These are phyloP conservation scores for Neofelis nebulosa DNA, from an alignment of 2,113 vertebrate genomes.

Conservation along the genomic window DNA sequence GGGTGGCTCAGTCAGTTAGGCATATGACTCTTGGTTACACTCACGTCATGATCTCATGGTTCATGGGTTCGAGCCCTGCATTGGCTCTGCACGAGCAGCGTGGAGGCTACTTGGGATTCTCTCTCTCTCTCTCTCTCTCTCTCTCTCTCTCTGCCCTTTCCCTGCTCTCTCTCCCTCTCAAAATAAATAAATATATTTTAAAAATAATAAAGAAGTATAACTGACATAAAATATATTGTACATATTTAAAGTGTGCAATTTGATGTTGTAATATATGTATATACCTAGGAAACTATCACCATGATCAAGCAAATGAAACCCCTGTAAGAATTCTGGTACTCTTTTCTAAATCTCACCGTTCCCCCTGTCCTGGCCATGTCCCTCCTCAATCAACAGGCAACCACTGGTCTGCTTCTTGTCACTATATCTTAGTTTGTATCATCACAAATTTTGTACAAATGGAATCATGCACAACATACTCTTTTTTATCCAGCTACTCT, in stretches of 20 bases:
- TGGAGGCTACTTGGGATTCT: too few relatives aligned
- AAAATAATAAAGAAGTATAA: neutral
- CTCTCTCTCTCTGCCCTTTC: too few relatives aligned
- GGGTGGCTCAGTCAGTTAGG: too few relatives aligned
- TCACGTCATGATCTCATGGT: too few relatives aligned
- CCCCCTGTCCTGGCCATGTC: neutral
- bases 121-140: too few relatives aligned
- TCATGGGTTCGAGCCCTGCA: too few relatives aligned
- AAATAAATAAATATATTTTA: too few relatives aligned
- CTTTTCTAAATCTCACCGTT: neutral
- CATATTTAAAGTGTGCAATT: neutral
- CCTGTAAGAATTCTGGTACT: neutral
- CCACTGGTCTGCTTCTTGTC: neutral
- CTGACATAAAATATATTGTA: neutral
- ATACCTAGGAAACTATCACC: neutral
- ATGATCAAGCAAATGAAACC: neutral
- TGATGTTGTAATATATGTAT: neutral
- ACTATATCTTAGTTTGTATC: neutral
- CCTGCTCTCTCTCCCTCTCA: too few relatives aligned
- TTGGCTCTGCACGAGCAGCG: too few relatives aligned
- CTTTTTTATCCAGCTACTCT: neutral
- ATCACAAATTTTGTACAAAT: slow-evolving; percentile 9
- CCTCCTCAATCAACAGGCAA: neutral
- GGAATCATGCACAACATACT: neutral
- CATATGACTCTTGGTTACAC: too few relatives aligned